Percentiles rank a stretch among this genome's conserved stretches.
Conservation (phyloP, 2,113 vertebrate genomes). For the Tetrao urogallus region DNA sequence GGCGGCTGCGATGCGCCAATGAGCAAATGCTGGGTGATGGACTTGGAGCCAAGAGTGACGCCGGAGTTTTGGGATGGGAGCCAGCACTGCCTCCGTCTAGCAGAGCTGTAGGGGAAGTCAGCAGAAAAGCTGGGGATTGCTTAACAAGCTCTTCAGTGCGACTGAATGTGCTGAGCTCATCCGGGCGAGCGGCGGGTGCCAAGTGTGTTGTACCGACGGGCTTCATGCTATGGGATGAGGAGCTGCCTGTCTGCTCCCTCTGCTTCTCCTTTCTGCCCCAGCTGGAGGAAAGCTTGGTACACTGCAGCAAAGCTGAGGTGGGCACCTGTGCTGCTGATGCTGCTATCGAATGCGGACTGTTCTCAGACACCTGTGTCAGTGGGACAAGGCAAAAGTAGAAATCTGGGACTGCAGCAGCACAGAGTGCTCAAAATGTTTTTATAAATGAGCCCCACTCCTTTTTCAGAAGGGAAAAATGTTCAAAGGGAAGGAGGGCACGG, state of each 20-base stretch:
- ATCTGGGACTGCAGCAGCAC: background rate
- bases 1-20: background rate
- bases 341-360: background rate
- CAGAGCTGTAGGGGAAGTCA: background rate
- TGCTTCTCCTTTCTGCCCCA: background rate
- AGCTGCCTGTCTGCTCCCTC: no score
- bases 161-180: background rate
- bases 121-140: background rate
- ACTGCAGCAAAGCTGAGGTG: background rate
- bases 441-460: background rate
- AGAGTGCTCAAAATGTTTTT: background rate
- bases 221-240: accelerated
- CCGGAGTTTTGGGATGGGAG: background rate
- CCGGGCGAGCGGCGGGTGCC: background rate
- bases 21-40: background rate
- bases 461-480: background rate
- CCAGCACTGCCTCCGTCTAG: conserved; percentile 20
- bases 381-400: background rate
- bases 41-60: background rate
- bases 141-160: background rate
- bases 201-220: accelerated
- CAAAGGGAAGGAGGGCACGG: conserved; percentile 6
- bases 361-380: background rate
- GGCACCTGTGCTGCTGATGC: background rate
- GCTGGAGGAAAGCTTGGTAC: background rate